Evolutionary conservation across 2,888 invertebrate species (phyloP).

Genomic region (Coelinius sp.): DNA sequence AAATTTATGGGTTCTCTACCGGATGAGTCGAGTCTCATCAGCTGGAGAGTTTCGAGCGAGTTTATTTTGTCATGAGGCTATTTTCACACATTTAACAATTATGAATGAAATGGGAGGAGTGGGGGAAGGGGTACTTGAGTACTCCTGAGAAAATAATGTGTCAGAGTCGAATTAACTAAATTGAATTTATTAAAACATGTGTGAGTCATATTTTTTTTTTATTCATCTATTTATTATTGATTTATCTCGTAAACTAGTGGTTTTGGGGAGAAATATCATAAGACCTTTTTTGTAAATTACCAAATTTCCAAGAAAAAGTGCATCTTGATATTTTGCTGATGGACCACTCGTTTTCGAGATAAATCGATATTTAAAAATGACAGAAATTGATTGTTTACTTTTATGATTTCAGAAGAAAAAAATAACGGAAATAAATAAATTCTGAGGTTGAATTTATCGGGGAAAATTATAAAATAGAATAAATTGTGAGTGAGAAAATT

Average conservation of each 20-base stretch:
- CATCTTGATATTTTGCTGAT: no score
- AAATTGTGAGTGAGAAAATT: background rate
- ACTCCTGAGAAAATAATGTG: constrained; percentile 13
- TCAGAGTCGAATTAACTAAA: constrained; percentile 11
- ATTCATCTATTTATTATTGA: no score
- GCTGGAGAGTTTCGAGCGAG: background rate
- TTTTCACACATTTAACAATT: constrained; percentile 20
- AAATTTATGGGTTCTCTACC: background rate
- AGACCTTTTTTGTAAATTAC: no score
- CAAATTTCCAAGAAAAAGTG: no score
- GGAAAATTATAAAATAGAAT: background rate
- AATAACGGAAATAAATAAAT: no score
- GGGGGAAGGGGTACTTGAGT: background rate
- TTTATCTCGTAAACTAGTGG: no score
- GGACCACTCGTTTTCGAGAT: no score
- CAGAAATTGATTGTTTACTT: no score
- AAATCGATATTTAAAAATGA: no score
- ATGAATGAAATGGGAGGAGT: background rate
- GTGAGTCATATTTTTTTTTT: background rate
- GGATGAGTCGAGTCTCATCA: background rate
- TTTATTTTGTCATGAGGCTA: background rate
- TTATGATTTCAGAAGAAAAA: no score
- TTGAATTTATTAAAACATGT: constrained; percentile 9
- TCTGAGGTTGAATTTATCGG: background rate
- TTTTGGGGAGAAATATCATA: no score